Evolutionary conservation across 1,140 invertebrate species (phyloP).

Genomic region (Meloidogyne floridensis): DNA sequence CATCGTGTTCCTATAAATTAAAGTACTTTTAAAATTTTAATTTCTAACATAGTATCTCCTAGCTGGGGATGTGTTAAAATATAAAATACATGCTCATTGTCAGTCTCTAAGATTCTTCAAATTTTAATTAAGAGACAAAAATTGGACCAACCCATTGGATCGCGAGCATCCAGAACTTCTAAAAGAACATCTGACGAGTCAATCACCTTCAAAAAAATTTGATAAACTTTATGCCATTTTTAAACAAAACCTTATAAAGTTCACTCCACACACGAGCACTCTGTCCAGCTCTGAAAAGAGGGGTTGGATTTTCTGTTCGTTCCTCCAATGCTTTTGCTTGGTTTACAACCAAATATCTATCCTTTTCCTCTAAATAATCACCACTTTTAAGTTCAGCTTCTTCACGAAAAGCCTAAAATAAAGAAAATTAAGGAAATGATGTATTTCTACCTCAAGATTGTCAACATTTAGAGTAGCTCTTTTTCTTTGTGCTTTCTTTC

Average conservation of each 20-base stretch:
- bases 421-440: constrained; percentile 34
- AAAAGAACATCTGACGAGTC: constrained; percentile 96
- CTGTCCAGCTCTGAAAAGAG: constrained; percentile 76
- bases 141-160: constrained; percentile 66
- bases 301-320: constrained; percentile 65
- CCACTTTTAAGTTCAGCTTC: constrained; percentile 72
- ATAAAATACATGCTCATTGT: too few relatives aligned
- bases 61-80: too few relatives aligned
- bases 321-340: constrained; percentile 59
- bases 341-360: constrained; percentile 76
- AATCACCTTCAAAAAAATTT: constrained; percentile 74
- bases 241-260: constrained; percentile 79
- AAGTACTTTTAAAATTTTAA: too few relatives aligned
- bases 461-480: constrained; percentile 79
- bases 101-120: too few relatives aligned
- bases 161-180: constrained; percentile 72
- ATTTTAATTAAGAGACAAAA: too few relatives aligned
- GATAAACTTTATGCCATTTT: neutral
- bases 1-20: constrained; percentile 77
- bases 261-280: constrained; percentile 99
- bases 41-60: too few relatives aligned
- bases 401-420: constrained; percentile 72
- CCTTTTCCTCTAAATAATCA: constrained; percentile 78
- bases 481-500: constrained; percentile 88
- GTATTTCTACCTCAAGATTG: constrained; percentile 66